Evolutionary conservation across 2,888 invertebrate genomes (phyloP), one percentile per base, ranked within the genome.

Genomic region (Matsumyia berberina): DNA sequence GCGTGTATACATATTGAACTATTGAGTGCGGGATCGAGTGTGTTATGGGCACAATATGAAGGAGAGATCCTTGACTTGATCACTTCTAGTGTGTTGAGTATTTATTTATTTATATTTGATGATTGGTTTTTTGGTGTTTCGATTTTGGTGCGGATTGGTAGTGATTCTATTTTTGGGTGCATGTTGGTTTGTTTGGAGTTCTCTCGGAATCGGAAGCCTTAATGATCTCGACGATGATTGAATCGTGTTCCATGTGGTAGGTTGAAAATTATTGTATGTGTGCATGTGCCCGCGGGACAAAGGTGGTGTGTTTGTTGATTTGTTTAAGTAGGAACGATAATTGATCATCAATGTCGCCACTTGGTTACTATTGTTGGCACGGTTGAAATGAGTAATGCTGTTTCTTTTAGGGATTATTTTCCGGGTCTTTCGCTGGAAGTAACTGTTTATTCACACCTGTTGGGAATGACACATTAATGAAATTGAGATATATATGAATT

Each of bases 261-360:
- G 69, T 69, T 64, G 24, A 39, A 35, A 42, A 33, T 29, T 29
- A 51, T 49, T 49, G 9, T 6, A 42, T 57, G 37, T 31, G 17
- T 39, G 39, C 17, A 42, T 57, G 37, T 31, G 17, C 49, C 31
- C 17, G 35, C 31, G 29, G 37, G 46, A 82, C 66, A 42, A 77
- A 46, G 67, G 58, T 66, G 51, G 58, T 60, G 60, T 72, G 55
- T 81, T 80, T 76, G 76, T 81, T 81, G 81, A 81, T 79, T 74
- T 85, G 74, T 74, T 85, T 80, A 79, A 74, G 80, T 85, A 79
- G 69, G 80, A 79, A 80, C 33, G 60, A 74, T 83, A 79, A 83
- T 83, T 83, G 83, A 79, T 80, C 74, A 83, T 83, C 83, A 83
- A 73, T 79, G 79, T 79, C 79, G 73, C 72, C 73, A 83, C 73